Conservation (phyloP, 2,113 vertebrate genomes). For the Myotis davidii region DNA sequence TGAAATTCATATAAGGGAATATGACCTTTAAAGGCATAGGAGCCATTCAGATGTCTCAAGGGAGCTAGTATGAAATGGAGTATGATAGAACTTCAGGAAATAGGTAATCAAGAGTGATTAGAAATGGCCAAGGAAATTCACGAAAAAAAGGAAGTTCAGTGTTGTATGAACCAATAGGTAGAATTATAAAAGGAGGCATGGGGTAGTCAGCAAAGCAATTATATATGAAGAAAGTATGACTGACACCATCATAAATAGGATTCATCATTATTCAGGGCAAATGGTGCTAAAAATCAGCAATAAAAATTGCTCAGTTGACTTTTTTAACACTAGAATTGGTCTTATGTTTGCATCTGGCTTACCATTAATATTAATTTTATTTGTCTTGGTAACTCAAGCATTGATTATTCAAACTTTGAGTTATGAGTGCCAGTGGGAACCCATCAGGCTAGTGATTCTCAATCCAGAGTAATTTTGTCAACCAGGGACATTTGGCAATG, state of each 20-base stretch:
- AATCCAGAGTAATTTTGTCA: neutral
- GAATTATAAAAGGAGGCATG: neutral
- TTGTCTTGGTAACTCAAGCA: neutral
- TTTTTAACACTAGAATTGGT: neutral
- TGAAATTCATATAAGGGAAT: conserved; percentile 3
- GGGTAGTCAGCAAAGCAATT: neutral
- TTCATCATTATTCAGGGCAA: neutral
- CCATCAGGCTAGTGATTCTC: neutral
- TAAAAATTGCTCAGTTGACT: neutral
- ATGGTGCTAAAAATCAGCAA: neutral
- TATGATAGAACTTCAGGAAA: neutral
- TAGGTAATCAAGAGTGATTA: neutral
- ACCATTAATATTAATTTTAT: neutral
- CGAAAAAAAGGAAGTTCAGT: neutral
- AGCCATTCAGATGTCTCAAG: neutral
- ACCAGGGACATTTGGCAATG: neutral
- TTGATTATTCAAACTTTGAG: neutral
- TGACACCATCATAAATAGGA: neutral
- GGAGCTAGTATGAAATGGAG: neutral
- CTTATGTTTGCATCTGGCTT: neutral
- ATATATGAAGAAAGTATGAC: neutral
- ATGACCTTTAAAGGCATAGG: neutral
- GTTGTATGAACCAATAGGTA: neutral
- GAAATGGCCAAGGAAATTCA: neutral
- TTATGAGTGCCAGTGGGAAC: neutral